Evolutionary conservation across 2,797 vertebrate genomes (phyloP).

Genomic region (Chloroceryle amazona): DNA sequence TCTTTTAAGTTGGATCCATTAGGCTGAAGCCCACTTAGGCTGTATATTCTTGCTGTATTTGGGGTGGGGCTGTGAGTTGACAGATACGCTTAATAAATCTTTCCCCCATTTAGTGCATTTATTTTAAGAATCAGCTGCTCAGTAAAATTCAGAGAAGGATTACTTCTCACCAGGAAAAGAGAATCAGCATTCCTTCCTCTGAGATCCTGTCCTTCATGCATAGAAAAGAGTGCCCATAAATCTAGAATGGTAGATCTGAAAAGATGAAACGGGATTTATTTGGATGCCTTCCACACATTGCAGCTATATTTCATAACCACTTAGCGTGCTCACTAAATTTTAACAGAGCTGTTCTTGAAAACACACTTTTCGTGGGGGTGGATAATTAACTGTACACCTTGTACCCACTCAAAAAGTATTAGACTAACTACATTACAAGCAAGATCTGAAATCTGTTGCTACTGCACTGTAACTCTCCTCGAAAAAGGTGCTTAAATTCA

Average conservation of each 20-base stretch:
- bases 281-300: conserved; percentile 65
- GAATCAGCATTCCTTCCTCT: conserved; percentile 45
- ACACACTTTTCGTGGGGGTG: not conserved
- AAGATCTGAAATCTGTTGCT: not conserved
- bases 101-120: conserved; percentile 1
- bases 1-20: conserved; percentile 20
- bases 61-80: not conserved
- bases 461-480: not conserved
- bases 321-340: conserved; percentile 31
- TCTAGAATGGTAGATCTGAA: conserved; percentile 44
- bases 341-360: conserved; percentile 43
- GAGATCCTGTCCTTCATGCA: conserved; percentile 56
- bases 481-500: conserved; percentile 8
- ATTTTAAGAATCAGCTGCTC: conserved; percentile 29
- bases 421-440: not conserved
- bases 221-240: conserved; percentile 46
- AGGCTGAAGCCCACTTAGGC: not conserved
- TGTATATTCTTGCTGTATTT: not conserved
- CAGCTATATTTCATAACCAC: conserved; percentile 66
- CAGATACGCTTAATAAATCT: conserved; percentile 23
- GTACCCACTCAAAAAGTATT: not conserved
- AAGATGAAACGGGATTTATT: conserved; percentile 59
- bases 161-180: conserved; percentile 27
- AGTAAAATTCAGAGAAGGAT: conserved; percentile 35
- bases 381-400: conserved; percentile 26